Evolutionary conservation across 2,113 vertebrate genomes (phyloP).

Genomic region (Alectura lathami): DNA sequence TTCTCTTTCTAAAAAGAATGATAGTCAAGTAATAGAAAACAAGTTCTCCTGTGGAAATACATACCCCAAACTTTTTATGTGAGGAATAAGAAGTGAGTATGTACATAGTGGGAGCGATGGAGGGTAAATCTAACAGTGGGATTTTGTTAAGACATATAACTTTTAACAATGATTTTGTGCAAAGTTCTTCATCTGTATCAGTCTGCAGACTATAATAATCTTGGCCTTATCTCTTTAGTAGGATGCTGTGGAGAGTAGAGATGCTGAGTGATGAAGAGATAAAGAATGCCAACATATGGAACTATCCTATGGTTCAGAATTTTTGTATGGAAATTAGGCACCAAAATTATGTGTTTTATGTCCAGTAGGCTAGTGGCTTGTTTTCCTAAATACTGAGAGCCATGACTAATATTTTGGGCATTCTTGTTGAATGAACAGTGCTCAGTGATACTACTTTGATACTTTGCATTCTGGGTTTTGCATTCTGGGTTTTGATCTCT

Average conservation of each 20-base stretch:
- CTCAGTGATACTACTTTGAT: neutral
- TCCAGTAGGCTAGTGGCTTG: neutral
- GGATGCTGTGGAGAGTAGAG: neutral
- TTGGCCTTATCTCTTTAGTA: neutral
- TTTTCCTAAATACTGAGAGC: neutral
- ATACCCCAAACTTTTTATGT: neutral
- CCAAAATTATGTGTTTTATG: neutral
- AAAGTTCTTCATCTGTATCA: neutral
- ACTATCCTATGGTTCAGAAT: neutral
- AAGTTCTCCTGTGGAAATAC: neutral
- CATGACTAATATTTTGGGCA: neutral
- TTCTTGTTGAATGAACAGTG: neutral
- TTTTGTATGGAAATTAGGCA: neutral
- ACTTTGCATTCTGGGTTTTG: neutral
- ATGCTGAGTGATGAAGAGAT: neutral
- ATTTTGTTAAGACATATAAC: neutral
- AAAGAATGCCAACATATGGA: neutral
- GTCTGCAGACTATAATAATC: neutral
- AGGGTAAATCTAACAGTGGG: neutral
- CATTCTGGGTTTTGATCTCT: neutral
- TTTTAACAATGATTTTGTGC: neutral
- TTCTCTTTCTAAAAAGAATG: neutral
- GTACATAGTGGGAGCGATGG: neutral
- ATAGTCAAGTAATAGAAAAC: neutral
- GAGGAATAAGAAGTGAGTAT: neutral